These are phyloP conservation scores for Cydia amplana DNA, from an alignment of 1,140 invertebrate species.

Conservation along the genomic window DNA sequence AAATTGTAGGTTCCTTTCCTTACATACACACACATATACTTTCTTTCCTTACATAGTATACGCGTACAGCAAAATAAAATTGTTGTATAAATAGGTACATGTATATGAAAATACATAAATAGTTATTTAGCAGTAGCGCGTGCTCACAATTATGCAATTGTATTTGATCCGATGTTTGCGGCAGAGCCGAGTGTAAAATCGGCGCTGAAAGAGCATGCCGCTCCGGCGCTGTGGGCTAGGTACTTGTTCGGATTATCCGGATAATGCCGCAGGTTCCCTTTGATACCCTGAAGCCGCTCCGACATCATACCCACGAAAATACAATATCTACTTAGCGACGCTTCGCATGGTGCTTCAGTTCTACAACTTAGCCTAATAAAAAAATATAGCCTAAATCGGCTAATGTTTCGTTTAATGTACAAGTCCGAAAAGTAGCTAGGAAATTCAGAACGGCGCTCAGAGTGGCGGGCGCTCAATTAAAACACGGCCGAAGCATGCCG, in stretches of 20 bases:
- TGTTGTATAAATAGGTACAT: no score
- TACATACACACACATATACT: no score
- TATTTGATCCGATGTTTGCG: conserved; percentile 39
- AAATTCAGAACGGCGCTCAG: no score
- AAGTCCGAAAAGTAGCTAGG: no score
- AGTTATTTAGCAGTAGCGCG: background rate
- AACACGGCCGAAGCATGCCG: no score
- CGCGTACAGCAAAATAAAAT: no score
- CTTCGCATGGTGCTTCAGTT: background rate
- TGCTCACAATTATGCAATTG: conserved; percentile 33
- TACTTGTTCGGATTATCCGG: conserved; percentile 53
- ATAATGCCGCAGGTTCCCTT: conserved; percentile 50
- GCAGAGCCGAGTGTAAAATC: conserved; percentile 36
- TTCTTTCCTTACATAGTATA: no score
- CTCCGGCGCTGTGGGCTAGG: conserved; percentile 35
- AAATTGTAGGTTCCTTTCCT: no score
- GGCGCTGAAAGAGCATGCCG: conserved; percentile 28
- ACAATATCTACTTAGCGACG: conserved; percentile 1
- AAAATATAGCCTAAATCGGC: no score
- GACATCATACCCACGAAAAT: conserved; percentile 23
- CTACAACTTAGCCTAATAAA: no score
- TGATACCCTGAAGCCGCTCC: conserved; percentile 49
- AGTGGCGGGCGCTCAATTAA: no score
- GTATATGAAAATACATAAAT: background rate
- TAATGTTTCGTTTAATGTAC: no score